A percentile compares a stretch with the other conserved stretches of the same genome.
Evolutionary conservation across 2,888 invertebrate species (phyloP).

Genomic region (Andrena bucephala): DNA sequence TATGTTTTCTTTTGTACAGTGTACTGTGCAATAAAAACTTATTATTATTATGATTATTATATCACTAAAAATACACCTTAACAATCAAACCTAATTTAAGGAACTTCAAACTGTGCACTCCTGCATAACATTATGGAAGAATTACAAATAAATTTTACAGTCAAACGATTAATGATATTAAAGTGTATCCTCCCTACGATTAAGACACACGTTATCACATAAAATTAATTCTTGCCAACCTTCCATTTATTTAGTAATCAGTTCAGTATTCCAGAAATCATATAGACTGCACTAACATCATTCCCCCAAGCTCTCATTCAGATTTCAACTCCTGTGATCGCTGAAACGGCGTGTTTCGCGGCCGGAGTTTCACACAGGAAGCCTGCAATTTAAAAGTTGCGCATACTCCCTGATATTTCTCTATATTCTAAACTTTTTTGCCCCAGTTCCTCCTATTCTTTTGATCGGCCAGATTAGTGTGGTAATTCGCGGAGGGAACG

Average conservation of each 20-base stretch:
- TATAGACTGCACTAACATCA: not conserved
- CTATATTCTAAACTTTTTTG: not conserved
- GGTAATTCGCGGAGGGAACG: constrained; percentile 12
- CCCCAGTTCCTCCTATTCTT: not conserved
- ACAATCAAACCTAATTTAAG: too few species aligned
- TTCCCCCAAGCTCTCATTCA: not conserved
- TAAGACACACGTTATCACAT: not conserved
- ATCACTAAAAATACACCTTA: too few species aligned
- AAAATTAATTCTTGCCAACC: not conserved
- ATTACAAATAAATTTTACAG: too few species aligned
- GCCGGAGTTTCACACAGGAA: constrained; percentile 5
- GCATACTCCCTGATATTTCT: not conserved
- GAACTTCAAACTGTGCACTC: too few species aligned
- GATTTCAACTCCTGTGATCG: not conserved
- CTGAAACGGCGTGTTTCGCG: not conserved
- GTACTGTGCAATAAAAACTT: too few species aligned
- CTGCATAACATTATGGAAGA: too few species aligned
- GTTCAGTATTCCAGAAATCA: too few species aligned
- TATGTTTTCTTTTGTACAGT: too few species aligned
- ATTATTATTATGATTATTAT: too few species aligned
- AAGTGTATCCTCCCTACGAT: too few species aligned
- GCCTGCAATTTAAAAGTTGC: not conserved
- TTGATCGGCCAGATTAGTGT: not conserved
- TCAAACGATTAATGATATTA: too few species aligned
- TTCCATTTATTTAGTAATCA: too few species aligned